Evolutionary conservation across 2,888 invertebrate species (phyloP).

Genomic region (Silvanus unidentatus): DNA sequence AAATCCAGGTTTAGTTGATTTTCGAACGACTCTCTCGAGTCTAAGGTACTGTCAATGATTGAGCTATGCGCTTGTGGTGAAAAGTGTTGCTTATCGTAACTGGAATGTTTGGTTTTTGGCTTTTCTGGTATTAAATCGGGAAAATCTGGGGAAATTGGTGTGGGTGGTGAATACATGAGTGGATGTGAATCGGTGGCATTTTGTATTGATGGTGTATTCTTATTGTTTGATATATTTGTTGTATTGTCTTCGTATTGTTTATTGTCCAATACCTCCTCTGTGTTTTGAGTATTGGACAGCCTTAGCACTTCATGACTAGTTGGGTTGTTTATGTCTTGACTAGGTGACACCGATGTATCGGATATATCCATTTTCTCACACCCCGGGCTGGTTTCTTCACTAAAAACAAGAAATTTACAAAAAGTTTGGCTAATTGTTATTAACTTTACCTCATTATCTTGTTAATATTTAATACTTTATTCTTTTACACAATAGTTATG

Average conservation of each 20-base stretch:
- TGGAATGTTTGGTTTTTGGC: conserved; percentile 27
- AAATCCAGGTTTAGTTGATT: conserved; percentile 30
- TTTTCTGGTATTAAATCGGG: conserved; percentile 44
- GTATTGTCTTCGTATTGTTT: conserved; percentile 21
- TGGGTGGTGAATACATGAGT: conserved; percentile 40
- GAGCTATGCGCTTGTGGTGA: conserved; percentile 39
- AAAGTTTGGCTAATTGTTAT: background rate
- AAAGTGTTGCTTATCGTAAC: conserved; percentile 31
- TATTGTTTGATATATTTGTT: conserved; percentile 6
- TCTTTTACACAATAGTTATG: background rate
- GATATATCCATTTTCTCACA: conserved; percentile 36
- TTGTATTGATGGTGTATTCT: conserved; percentile 10
- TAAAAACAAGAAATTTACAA: background rate
- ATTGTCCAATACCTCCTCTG: conserved; percentile 22
- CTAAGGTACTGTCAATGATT: conserved; percentile 22
- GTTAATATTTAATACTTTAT: no score
- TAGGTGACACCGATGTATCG: conserved; percentile 26
- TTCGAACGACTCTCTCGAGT: conserved; percentile 27
- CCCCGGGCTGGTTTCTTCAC: conserved; percentile 19
- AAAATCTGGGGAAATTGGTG: conserved; percentile 39
- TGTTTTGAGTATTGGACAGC: conserved; percentile 13
- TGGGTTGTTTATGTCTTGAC: conserved; percentile 21
- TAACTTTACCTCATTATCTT: background rate
- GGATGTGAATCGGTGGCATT: conserved; percentile 46
- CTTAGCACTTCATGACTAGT: conserved; percentile 14